Evolutionary conservation across 2,113 vertebrate genomes (phyloP).

Genomic region (Gambusia affinis): DNA sequence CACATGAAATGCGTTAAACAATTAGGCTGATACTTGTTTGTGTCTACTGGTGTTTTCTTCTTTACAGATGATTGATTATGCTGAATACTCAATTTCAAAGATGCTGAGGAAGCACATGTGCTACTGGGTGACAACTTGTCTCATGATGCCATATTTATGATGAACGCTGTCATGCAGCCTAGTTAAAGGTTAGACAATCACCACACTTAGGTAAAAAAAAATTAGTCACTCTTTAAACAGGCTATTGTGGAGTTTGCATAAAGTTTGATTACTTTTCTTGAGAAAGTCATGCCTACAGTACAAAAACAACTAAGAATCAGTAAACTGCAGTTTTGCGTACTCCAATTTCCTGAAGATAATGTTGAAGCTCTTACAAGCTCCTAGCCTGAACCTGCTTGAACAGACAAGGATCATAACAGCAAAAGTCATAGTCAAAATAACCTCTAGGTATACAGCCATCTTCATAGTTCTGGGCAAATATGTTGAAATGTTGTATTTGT

Average conservation of each 20-base stretch:
- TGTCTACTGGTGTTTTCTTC: constrained; percentile 10
- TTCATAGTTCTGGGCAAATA: too few species aligned
- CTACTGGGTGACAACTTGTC: constrained; percentile 15
- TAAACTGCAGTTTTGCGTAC: not conserved
- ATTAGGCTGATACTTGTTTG: constrained; percentile 45
- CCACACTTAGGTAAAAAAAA: not conserved
- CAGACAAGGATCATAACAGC: too few species aligned
- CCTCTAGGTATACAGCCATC: too few species aligned
- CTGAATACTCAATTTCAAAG: constrained; percentile 40
- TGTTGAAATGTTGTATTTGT: too few species aligned
- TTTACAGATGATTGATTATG: constrained; percentile 28
- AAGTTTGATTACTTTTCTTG: not conserved
- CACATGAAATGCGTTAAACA: constrained; percentile 25
- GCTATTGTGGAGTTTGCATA: not conserved
- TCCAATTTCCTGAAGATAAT: not conserved
- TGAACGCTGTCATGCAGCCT: constrained; percentile 4
- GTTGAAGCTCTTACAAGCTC: too few species aligned
- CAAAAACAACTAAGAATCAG: not conserved
- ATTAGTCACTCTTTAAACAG: not conserved
- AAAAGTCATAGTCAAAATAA: too few species aligned
- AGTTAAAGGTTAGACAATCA: constrained; percentile 57
- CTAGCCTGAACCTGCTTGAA: too few species aligned
- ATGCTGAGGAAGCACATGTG: not conserved
- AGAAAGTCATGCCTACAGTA: not conserved
- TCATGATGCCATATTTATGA: constrained; percentile 34